Evolutionary conservation across 2,113 vertebrate species (phyloP).

Genomic region (Myocastor coypus): DNA sequence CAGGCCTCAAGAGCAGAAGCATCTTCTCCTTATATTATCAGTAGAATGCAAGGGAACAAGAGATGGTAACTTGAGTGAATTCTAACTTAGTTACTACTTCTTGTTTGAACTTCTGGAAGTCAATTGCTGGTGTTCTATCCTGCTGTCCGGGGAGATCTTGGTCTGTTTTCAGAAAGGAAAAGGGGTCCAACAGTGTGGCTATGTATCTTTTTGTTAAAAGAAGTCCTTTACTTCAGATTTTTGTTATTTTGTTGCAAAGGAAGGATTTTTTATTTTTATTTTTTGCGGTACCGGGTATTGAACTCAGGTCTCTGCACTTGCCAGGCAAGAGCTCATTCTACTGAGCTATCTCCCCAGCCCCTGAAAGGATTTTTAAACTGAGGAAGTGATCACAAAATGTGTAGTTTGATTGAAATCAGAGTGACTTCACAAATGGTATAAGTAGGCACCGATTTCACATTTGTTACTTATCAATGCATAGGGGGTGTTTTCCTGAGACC

Average conservation of each 20-base stretch:
- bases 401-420: not conserved
- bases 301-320: no score
- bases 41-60: slow-evolving; percentile 1
- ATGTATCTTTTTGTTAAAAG: not conserved
- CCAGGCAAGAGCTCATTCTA: no score
- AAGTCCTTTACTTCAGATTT: not conserved
- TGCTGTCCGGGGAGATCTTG: not conserved
- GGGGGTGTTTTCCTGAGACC: not conserved
- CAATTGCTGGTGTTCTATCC: slow-evolving; percentile 1
- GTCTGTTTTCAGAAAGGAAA: slow-evolving; percentile 38
- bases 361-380: not conserved
- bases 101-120: slow-evolving; percentile 41
- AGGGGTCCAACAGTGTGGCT: not conserved
- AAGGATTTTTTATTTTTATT: no score
- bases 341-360: no score
- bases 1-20: slow-evolving; percentile 10
- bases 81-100: not conserved
- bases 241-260: not conserved
- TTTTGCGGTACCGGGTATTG: no score
- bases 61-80: slow-evolving; percentile 16
- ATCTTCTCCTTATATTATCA: not conserved
- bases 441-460: not conserved
- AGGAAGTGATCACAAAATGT: not conserved
- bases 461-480: not conserved
- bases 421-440: not conserved